Evolutionary conservation across 2,888 invertebrate genomes (phyloP), one percentile per base, ranked within the genome.

Genomic region (Archips crataeganus): DNA sequence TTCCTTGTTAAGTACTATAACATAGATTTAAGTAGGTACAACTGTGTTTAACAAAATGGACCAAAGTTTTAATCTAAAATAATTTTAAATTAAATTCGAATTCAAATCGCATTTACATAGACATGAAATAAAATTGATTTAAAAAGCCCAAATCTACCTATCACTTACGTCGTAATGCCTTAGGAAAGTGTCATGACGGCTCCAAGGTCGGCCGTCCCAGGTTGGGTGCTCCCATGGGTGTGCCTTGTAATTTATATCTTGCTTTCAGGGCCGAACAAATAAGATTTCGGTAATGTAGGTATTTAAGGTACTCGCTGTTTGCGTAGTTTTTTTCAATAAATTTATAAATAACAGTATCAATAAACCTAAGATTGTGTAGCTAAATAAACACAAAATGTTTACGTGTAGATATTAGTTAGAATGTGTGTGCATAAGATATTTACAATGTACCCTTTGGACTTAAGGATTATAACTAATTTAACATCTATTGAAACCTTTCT

Each of bases 151-250:
- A 69, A 60, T 23, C 57, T 74, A 45, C 45, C 34, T 68, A 65
- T 65, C 57, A 57, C 32, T 11, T 32, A 57, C 8, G 32, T 57
- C 32, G 57, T 65, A 70, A 68, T 71, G 64, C 74, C 71, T 73
- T 76, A 79, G 79, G 80, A 83, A 79, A 80, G 76, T 49, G 61
- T 73, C 71, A 74, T 72, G 70, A 75, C 77, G 71, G 63, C 71
- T 74, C 72, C 79, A 86, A 87, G 86, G 87, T 82, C 77, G 75
- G 66, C 82, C 78, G 78, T 80, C 79, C 81, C 77, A 75, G 57
- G 73, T 60, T 77, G 80, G 79, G 75, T 75, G 78, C 80, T 79
- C 80, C 80, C 75, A 78, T 77, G 77, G 85, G 85, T 81, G 85
- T 80, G 86, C 78, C 84, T 54, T 49, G 64, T 51, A 65, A 70